Conservation (phyloP, 2,888 invertebrate genomes). For the Dyspetes luteomarginatus region DNA sequence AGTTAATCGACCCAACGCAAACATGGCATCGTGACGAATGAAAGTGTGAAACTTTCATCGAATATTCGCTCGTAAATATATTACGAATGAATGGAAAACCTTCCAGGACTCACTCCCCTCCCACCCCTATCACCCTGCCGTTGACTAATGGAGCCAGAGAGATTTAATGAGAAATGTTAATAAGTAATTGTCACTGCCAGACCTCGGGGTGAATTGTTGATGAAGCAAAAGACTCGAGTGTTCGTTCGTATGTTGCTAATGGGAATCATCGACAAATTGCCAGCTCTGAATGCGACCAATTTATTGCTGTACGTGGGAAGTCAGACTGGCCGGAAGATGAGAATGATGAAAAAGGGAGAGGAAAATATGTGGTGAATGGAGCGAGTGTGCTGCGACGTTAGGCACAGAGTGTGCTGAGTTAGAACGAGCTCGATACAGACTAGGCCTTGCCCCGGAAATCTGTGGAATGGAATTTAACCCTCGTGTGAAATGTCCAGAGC, state of each 20-base stretch:
- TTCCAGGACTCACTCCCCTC: too few relatives aligned
- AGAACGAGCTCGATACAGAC: constrained; percentile 5
- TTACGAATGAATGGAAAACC: neutral
- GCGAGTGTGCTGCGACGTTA: too few relatives aligned
- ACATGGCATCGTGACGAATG: too few relatives aligned
- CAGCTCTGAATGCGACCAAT: neutral
- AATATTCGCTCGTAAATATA: neutral
- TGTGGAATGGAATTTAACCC: constrained; percentile 53
- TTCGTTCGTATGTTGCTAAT: too few relatives aligned
- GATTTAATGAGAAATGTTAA: neutral
- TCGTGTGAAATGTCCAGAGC: constrained; percentile 28
- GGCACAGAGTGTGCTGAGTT: constrained; percentile 17
- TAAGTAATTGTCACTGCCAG: neutral
- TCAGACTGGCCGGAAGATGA: neutral
- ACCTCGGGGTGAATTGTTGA: neutral
- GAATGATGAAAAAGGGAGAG: too few relatives aligned
- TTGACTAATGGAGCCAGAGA: neutral
- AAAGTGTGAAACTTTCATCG: too few relatives aligned
- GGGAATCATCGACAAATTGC: neutral
- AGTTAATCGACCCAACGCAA: too few relatives aligned
- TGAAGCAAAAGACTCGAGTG: neutral
- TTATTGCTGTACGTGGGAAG: neutral
- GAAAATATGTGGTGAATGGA: too few relatives aligned
- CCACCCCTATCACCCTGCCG: too few relatives aligned
- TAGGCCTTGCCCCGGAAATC: constrained; percentile 35